Conservation (phyloP, 2,797 vertebrate species). For the Anabacerthia variegaticeps region DNA sequence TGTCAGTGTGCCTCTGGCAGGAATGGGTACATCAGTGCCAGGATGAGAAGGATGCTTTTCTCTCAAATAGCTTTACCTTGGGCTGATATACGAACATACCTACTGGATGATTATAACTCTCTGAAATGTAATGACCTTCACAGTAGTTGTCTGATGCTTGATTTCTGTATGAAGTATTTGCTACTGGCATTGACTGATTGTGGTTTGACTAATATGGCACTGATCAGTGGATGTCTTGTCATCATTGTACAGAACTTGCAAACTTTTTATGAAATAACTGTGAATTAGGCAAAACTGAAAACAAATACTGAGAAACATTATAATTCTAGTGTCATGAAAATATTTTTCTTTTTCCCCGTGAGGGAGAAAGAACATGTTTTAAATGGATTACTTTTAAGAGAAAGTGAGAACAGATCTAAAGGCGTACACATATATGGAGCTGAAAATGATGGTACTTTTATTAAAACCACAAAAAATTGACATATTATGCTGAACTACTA, state of each 20-base stretch:
- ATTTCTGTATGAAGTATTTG: neutral
- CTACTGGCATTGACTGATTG: neutral
- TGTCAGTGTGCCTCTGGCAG: neutral
- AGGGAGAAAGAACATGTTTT: neutral
- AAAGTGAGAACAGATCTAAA: neutral
- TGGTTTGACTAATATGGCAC: neutral
- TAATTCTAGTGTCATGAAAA: neutral
- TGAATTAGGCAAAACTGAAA: neutral
- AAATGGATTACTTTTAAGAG: neutral
- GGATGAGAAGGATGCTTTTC: neutral
- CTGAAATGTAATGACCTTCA: neutral
- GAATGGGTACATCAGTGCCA: neutral
- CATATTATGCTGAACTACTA: neutral
- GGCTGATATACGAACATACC: neutral
- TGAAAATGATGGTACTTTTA: neutral
- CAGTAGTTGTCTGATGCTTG: neutral
- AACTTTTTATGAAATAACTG: neutral
- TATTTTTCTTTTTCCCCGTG: neutral
- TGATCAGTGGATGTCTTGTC: neutral
- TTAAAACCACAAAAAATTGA: neutral
- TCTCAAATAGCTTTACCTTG: neutral
- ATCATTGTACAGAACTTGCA: neutral
- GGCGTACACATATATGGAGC: neutral
- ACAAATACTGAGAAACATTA: neutral
- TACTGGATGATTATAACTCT: neutral